Conservation (phyloP, 2,888 invertebrate genomes). For the Tetragonisca angustula region DNA sequence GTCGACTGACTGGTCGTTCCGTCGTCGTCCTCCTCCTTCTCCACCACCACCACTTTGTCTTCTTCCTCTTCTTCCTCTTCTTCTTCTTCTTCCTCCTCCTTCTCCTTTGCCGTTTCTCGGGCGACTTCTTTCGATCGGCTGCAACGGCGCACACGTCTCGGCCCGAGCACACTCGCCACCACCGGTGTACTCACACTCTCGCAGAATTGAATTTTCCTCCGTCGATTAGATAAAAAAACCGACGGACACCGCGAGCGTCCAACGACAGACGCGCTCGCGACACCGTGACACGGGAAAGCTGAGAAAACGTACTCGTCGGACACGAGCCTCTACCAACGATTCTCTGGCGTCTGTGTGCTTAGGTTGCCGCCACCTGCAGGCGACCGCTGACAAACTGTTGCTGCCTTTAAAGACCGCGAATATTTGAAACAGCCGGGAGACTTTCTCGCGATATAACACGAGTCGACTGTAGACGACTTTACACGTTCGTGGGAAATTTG, state of each 20-base stretch:
- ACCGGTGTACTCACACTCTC: conserved; percentile 41
- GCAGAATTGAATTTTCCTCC: conserved; percentile 43
- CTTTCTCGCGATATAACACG: accelerated
- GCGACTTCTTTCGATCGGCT: conserved; percentile 43
- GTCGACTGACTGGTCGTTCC: conserved; percentile 11
- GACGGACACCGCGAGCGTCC: conserved; percentile 60
- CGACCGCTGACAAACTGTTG: not conserved
- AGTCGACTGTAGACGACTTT: not conserved
- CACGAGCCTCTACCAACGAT: conserved; percentile 42
- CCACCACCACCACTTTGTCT: not conserved
- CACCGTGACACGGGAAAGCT: conserved; percentile 71
- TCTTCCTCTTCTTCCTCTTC: not conserved
- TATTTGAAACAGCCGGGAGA: not conserved
- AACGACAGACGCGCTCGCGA: conserved; percentile 64
- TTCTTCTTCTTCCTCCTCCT: not conserved
- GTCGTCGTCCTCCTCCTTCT: conserved; percentile 14
- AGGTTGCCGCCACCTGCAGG: conserved; percentile 40
- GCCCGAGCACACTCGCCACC: conserved; percentile 36
- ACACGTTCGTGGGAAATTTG: not conserved
- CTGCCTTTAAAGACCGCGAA: not conserved
- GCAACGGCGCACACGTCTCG: conserved; percentile 56
- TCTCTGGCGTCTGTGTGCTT: conserved; percentile 11
- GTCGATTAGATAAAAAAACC: conserved; percentile 57
- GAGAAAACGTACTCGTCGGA: conserved; percentile 48
- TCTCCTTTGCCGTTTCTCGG: conserved; percentile 18